phyloP scores from a whole-genome alignment of 2,113 vertebrate species.

The Oceanodroma tethys region DNA sequence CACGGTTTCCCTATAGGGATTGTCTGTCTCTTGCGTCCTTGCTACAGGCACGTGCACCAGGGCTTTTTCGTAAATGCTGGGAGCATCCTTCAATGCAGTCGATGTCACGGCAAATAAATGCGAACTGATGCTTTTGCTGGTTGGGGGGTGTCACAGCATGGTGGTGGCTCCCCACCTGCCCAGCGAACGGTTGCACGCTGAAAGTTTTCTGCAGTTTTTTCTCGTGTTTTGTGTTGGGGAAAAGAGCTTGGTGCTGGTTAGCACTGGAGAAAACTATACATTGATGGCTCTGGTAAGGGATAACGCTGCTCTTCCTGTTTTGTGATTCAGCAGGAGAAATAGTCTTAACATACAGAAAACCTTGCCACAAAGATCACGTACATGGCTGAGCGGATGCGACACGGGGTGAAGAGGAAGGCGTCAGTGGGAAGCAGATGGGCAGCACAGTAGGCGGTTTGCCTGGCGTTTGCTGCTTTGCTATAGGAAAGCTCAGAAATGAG shows the following conservation, averaged over 20 bases:
- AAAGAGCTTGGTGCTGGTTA: not conserved
- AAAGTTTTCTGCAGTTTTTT: not conserved
- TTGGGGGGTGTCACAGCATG: accelerated
- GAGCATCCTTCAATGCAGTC: accelerated
- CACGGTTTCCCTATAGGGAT: not conserved
- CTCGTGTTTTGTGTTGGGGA: not conserved
- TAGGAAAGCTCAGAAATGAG: not conserved
- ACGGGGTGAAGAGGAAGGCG: not conserved
- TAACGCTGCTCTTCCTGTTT: not conserved
- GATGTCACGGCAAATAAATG: accelerated
- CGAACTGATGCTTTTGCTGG: not conserved
- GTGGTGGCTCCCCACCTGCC: not conserved
- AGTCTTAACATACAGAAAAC: not conserved
- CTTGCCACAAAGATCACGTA: not conserved
- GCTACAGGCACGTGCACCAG: not conserved
- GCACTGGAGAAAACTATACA: not conserved
- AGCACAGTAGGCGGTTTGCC: not conserved
- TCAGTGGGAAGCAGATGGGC: slow-evolving; percentile 12
- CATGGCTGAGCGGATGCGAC: accelerated
- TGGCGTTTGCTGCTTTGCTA: not conserved
- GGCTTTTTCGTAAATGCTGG: not conserved
- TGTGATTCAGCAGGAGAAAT: not conserved
- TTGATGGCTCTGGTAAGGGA: not conserved
- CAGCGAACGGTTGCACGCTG: accelerated
- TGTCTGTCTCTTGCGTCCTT: not conserved